These are phyloP conservation scores for Gibbula magus DNA, from an alignment of 2,888 invertebrate genomes.

Conservation along the genomic window DNA sequence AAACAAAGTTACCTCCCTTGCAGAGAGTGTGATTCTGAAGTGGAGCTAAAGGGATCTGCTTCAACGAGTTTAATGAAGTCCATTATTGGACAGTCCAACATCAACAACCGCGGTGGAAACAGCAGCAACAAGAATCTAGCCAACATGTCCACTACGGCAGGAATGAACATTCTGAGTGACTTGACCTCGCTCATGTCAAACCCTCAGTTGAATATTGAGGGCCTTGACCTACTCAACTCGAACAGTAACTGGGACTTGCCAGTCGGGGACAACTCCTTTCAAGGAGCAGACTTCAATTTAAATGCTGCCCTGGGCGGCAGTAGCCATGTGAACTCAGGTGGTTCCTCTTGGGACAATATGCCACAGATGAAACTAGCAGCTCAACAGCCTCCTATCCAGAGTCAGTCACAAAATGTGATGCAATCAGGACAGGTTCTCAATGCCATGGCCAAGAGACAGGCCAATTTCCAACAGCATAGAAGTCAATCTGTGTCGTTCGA, in stretches of 20 bases:
- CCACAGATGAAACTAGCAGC: slow-evolving; percentile 24
- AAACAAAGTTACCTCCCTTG: slow-evolving; percentile 23
- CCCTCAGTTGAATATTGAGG: neutral
- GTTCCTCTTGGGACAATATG: slow-evolving; percentile 31
- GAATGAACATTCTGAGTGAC: neutral
- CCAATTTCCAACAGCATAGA: slow-evolving; percentile 37
- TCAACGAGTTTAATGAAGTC: slow-evolving; percentile 74
- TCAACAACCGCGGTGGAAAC: neutral
- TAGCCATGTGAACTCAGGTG: slow-evolving; percentile 39
- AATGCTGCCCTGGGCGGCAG: slow-evolving; percentile 45
- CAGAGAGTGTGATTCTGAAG: slow-evolving; percentile 73
- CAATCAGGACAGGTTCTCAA: slow-evolving; percentile 15
- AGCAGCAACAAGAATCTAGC: slow-evolving; percentile 28
- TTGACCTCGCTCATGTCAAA: neutral
- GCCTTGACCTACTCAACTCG: slow-evolving; percentile 7
- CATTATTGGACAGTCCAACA: slow-evolving; percentile 62
- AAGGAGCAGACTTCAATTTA: neutral
- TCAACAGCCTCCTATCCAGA: slow-evolving; percentile 24
- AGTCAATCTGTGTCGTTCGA: slow-evolving; percentile 52
- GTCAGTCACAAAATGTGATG: slow-evolving; percentile 31
- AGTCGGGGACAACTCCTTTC: neutral
- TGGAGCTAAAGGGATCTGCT: slow-evolving; percentile 72
- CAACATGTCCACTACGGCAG: neutral
- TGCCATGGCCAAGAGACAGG: slow-evolving; percentile 34
- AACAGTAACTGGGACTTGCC: slow-evolving; percentile 20